A percentile compares a stretch with the other conserved stretches of the same genome.
phyloP scores from a whole-genome alignment of 2,113 vertebrate genomes.

The Neogale vison region DNA sequence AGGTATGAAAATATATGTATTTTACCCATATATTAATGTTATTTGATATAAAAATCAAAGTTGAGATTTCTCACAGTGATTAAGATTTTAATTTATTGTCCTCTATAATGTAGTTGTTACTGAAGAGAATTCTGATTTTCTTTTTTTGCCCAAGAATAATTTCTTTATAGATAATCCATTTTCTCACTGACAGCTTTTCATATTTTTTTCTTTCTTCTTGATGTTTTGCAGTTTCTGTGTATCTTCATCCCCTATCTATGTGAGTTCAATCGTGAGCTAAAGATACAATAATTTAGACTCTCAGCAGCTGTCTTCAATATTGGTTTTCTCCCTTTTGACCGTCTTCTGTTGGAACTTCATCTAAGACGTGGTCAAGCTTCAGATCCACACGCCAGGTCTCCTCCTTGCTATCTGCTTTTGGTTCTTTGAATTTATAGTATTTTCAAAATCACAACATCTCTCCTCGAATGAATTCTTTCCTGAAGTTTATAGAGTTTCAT shows the following conservation, averaged over 20 bases:
- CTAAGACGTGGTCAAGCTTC: fast-evolving
- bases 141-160: background rate
- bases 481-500: background rate
- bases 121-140: background rate
- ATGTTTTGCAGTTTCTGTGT: background rate
- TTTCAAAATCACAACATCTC: background rate
- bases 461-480: background rate
- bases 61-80: background rate
- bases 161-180: background rate
- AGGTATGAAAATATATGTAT: background rate
- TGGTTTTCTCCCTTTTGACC: background rate
- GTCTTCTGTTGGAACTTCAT: background rate
- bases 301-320: background rate
- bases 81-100: background rate
- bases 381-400: background rate
- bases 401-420: background rate
- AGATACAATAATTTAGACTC: background rate
- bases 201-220: background rate
- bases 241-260: background rate
- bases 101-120: background rate
- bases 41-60: background rate
- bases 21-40: background rate
- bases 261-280: background rate
- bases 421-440: background rate
- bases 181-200: background rate